phyloP scores from a whole-genome alignment of 1,140 invertebrate species.

The Eulimnadia texana region DNA sequence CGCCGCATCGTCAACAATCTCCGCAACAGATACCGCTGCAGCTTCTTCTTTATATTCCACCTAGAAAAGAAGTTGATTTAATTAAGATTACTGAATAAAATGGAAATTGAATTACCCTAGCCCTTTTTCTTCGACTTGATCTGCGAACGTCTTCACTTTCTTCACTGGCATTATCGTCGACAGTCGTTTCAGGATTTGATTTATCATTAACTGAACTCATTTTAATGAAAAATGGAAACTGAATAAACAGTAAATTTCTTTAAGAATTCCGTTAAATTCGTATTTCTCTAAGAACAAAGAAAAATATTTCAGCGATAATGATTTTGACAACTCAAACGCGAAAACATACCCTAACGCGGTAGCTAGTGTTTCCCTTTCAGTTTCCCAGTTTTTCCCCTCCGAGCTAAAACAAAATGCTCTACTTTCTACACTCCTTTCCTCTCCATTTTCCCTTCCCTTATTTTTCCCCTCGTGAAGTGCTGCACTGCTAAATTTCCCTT shows the following conservation, averaged over 20 bases:
- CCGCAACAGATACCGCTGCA: not conserved
- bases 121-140: constrained; percentile 5
- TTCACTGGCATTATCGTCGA: not conserved
- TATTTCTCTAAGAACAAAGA: not conserved
- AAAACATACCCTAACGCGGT: not conserved
- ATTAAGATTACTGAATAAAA: not conserved
- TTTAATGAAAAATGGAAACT: too few species aligned
- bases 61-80: not conserved
- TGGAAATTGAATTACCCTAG: not conserved
- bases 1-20: not conserved
- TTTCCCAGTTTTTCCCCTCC: not conserved
- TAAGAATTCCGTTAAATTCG: not conserved
- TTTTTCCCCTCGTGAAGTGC: too few species aligned
- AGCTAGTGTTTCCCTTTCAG: not conserved
- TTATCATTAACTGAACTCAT: not conserved
- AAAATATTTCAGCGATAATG: not conserved
- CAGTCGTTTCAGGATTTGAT: not conserved
- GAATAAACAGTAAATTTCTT: not conserved
- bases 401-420: too few species aligned
- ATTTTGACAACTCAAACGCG: not conserved
- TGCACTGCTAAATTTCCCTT: too few species aligned
- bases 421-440: too few species aligned
- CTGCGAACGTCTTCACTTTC: constrained; percentile 1
- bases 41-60: not conserved
- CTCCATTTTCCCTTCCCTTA: too few species aligned